These are phyloP conservation scores for Microplitis manilae DNA, from an alignment of 2,888 invertebrate species.

Conservation along the genomic window DNA sequence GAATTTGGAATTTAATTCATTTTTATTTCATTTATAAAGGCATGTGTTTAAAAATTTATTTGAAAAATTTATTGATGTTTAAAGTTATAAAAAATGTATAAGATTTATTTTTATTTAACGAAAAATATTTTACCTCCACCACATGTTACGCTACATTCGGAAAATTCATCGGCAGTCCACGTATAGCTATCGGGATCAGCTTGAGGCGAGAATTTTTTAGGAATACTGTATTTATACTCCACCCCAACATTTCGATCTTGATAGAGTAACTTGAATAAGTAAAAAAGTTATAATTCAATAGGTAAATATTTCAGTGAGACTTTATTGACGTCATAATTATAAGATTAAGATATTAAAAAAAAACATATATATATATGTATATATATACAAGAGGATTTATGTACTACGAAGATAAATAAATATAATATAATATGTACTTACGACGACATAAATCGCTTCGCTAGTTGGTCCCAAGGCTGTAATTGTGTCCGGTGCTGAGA, in stretches of 20 bases:
- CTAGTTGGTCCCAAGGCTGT: slow-evolving; percentile 89
- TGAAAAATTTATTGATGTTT: not conserved
- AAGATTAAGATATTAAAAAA: not conserved
- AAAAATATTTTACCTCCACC: slow-evolving; percentile 83
- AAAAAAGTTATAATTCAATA: not conserved
- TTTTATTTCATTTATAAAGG: too few relatives aligned
- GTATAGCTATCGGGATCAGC: slow-evolving; percentile 83
- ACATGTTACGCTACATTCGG: slow-evolving; percentile 87
- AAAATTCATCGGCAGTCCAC: slow-evolving; percentile 87
- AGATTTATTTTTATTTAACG: too few relatives aligned
- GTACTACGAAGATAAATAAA: not conserved
- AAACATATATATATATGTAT: not conserved
- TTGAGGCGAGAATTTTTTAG: slow-evolving; percentile 79
- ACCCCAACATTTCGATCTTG: slow-evolving; percentile 90
- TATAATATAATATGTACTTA: slow-evolving; percentile 70
- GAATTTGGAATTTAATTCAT: not conserved
- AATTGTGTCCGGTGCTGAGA: slow-evolving; percentile 88
- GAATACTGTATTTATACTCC: slow-evolving; percentile 91
- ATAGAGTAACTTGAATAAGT: slow-evolving; percentile 78
- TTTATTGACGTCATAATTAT: not conserved
- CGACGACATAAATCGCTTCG: slow-evolving; percentile 90
- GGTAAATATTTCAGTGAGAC: not conserved
- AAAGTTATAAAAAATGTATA: not conserved
- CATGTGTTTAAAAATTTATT: too few relatives aligned
- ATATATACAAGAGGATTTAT: not conserved